phyloP scores from a whole-genome alignment of 1,140 invertebrate species.

The Eurosta solidaginis region DNA sequence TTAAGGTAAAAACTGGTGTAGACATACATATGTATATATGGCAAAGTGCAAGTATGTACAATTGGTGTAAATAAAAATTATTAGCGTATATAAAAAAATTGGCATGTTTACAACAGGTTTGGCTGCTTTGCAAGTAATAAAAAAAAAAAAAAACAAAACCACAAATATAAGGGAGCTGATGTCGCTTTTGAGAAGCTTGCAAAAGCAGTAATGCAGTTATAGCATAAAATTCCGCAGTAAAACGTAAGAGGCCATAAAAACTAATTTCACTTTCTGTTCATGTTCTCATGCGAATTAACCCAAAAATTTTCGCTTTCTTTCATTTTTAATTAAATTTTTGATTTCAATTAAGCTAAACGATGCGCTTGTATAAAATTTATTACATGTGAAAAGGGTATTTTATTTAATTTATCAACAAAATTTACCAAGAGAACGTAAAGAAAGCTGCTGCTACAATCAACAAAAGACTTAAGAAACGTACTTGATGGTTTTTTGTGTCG shows the following conservation, averaged over 20 bases:
- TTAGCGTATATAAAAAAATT: neutral
- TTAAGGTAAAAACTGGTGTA: neutral
- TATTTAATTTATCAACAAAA: too few species aligned
- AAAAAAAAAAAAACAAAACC: neutral
- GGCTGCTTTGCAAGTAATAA: neutral
- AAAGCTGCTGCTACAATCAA: too few species aligned
- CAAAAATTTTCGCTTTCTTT: neutral
- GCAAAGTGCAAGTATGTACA: too few species aligned
- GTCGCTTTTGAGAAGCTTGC: neutral
- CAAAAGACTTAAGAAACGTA: neutral
- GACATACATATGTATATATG: neutral
- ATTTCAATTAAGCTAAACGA: neutral
- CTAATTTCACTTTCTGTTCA: neutral
- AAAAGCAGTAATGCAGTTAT: neutral
- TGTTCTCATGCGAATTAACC: neutral
- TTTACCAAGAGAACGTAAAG: too few species aligned
- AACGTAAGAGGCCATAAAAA: neutral
- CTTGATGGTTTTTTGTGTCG: neutral
- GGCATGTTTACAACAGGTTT: neutral
- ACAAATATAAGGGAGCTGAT: neutral
- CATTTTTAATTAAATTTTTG: neutral
- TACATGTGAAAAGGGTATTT: too few species aligned
- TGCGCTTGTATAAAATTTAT: too few species aligned
- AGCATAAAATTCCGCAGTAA: neutral
- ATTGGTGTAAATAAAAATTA: too few species aligned